Evolutionary conservation across 2,113 vertebrate genomes (phyloP).

Genomic region (Promerops cafer): DNA sequence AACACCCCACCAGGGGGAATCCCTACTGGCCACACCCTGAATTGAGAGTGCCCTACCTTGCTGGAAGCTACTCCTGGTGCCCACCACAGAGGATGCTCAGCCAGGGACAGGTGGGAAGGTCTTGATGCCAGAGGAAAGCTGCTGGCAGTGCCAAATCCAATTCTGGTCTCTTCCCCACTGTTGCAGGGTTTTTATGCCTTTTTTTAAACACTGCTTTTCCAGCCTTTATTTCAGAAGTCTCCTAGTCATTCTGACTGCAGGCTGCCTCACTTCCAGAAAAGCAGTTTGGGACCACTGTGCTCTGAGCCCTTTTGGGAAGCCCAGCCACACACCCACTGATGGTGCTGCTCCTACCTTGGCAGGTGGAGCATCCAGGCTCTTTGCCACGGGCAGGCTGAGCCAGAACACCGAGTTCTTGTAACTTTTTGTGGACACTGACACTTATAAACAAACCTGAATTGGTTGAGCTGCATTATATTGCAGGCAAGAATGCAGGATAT

Average conservation of each 20-base stretch:
- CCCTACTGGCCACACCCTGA: neutral
- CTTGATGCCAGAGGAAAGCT: neutral
- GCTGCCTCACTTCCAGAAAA: neutral
- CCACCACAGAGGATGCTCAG: neutral
- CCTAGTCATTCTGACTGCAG: neutral
- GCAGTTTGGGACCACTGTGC: neutral
- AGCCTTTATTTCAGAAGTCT: neutral
- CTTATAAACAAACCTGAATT: neutral
- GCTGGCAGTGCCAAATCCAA: neutral
- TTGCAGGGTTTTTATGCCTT: neutral
- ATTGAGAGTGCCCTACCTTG: neutral
- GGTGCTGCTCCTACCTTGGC: neutral
- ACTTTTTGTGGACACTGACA: neutral
- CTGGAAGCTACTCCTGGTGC: neutral
- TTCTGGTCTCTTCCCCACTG: neutral
- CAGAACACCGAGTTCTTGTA: accelerated
- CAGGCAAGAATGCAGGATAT: neutral
- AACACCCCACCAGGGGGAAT: accelerated
- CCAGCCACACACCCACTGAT: neutral
- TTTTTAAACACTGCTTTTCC: neutral
- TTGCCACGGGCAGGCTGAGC: neutral
- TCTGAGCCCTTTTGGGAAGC: neutral
- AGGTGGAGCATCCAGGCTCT: neutral
- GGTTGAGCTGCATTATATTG: neutral
- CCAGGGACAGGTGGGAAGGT: neutral